Base-by-base conservation (phyloP, 2,888 invertebrate genomes). In the Tetragonisca angustula region DNA sequence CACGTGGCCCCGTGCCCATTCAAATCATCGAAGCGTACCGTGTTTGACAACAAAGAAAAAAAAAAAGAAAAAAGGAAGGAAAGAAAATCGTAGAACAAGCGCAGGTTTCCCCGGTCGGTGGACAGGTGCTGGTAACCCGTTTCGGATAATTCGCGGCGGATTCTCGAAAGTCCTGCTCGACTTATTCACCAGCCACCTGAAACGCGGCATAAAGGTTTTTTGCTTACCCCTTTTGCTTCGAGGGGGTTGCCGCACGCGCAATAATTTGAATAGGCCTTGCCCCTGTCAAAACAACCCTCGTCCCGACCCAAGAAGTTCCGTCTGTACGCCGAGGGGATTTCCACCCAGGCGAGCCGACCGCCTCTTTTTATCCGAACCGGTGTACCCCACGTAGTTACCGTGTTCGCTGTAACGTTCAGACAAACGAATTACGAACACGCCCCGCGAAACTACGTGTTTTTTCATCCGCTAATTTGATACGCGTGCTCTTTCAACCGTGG, bases 201-300 rank as follows among this genome's bases (percentile, higher is more conserved):
- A 89, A 87, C 75, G 73, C 70, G 83, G 68, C 49, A 56, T 84
- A 84, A 86, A 83, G 82, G 76, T 54, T 73, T 62, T 76, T 79
- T 82, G 68, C 77, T 69, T 67, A 68, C 82, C 86, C 79, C 83
- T 77, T 85, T 54, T 64, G 77, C 69, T 68, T 69, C 79, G 77
- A 81, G 83, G 84, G 86, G 88, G 71, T 79, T 82, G 86, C 84
- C 70, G 82, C 79, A 68, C 84, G 89, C 87, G 88, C 84, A 89
- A 90, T 90, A 89, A 90, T 90, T 84, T 89, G 79, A 89, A 90
- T 89, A 85, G 89, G 74, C 76, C 76, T 77, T 77, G 59, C 84
- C 87, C 87, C 81, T 84, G 87, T 84, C 88, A 74, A 90, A 88
- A 90, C 89, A 86, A 89, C 88, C 89, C 88, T 89, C 85, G 81